Evolutionary conservation across 2,888 invertebrate genomes (phyloP).

Genomic region (Allygus modestus): DNA sequence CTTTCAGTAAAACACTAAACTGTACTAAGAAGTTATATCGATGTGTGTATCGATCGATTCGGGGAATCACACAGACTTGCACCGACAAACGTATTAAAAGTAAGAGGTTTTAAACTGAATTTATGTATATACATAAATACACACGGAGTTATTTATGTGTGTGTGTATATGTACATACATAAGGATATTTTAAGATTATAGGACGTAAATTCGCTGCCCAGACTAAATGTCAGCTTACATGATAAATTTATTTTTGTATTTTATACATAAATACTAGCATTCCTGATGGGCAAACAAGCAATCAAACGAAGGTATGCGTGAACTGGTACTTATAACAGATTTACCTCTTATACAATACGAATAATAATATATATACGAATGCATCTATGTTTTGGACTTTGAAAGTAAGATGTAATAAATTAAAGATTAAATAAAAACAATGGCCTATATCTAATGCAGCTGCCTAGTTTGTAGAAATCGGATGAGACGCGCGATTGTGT

Average conservation of each 20-base stretch:
- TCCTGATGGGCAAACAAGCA: constrained; percentile 60
- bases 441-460: constrained; percentile 62
- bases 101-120: constrained; percentile 50
- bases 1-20: constrained; percentile 22
- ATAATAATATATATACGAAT: constrained; percentile 48
- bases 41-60: constrained; percentile 31
- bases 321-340: constrained; percentile 40
- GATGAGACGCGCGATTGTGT: constrained; percentile 26
- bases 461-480: constrained; percentile 62
- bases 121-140: constrained; percentile 57
- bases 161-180: constrained; percentile 55
- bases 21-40: constrained; percentile 3
- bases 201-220: constrained; percentile 57
- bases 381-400: constrained; percentile 59
- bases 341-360: constrained; percentile 61
- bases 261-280: constrained; percentile 63
- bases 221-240: constrained; percentile 65
- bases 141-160: constrained; percentile 29
- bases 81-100: constrained; percentile 59
- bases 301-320: constrained; percentile 41
- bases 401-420: constrained; percentile 55
- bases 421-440: constrained; percentile 57
- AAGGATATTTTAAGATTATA: constrained; percentile 55
- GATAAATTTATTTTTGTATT: constrained; percentile 66
- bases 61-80: constrained; percentile 68